Conservation (phyloP, 2,888 invertebrate genomes). For the Fragum fragum region DNA sequence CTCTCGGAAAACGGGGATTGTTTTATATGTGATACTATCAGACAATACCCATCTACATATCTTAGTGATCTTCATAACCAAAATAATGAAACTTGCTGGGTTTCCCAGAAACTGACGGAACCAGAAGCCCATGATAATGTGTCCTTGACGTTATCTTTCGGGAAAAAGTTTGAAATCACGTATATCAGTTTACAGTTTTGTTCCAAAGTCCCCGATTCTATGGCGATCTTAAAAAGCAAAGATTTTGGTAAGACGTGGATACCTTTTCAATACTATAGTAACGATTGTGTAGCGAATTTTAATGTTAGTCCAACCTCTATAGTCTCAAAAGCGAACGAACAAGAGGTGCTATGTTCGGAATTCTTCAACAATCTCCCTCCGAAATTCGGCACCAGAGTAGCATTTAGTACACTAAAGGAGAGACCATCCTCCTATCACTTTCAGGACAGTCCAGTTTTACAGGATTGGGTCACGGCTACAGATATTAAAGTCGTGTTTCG, state of each 20-base stretch:
- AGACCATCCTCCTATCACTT: slow-evolving; percentile 97
- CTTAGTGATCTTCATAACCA: slow-evolving; percentile 99
- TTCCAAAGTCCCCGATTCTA: slow-evolving; percentile 97
- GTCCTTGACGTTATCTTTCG: slow-evolving; percentile 95
- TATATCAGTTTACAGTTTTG: slow-evolving; percentile 99
- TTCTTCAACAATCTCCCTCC: slow-evolving; percentile 88
- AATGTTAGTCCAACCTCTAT: slow-evolving; percentile 94
- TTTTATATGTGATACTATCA: slow-evolving; percentile 94
- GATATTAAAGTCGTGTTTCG: slow-evolving; percentile 93
- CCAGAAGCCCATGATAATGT: slow-evolving; percentile 92
- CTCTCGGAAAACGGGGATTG: slow-evolving; percentile 81
- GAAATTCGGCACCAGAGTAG: slow-evolving; percentile 90
- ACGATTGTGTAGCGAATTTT: slow-evolving; percentile 96
- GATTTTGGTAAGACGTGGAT: slow-evolving; percentile 99
- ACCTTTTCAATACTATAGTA: slow-evolving; percentile 99
- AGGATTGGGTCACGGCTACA: slow-evolving; percentile 99
- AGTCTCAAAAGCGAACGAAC: slow-evolving; percentile 98
- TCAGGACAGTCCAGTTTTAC: slow-evolving; percentile 96
- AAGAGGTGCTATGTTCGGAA: slow-evolving; percentile 98
- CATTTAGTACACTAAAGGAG: slow-evolving; percentile 97
- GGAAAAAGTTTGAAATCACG: slow-evolving; percentile 98
- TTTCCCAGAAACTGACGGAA: slow-evolving; percentile 93
- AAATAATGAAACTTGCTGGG: slow-evolving; percentile 99
- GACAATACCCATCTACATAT: slow-evolving; percentile 91
- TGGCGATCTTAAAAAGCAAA: slow-evolving; percentile 98